phyloP scores from a whole-genome alignment of 2,113 vertebrate species.

The Montifringilla adamsi region DNA sequence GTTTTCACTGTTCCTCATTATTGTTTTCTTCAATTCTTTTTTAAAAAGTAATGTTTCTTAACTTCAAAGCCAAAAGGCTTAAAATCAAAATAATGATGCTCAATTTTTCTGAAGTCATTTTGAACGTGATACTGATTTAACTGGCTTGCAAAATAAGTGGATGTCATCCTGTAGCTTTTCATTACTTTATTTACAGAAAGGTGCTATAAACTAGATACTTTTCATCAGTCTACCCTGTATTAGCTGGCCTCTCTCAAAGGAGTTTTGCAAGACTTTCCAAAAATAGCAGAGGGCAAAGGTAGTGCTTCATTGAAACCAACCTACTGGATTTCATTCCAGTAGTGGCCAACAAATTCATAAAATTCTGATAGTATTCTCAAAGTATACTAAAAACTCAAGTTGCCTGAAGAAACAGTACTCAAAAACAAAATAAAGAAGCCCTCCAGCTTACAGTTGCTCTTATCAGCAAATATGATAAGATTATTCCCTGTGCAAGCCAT shows the following conservation, averaged over 20 bases:
- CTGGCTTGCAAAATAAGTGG: not conserved
- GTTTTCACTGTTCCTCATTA: not conserved
- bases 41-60: fast-evolving
- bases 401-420: not conserved
- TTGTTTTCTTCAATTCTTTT: not conserved
- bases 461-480: not conserved
- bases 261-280: not conserved
- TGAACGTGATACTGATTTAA: not conserved
- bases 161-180: not conserved
- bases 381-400: not conserved
- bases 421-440: not conserved
- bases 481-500: not conserved
- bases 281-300: not conserved
- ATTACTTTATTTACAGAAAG: not conserved
- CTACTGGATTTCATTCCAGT: not conserved
- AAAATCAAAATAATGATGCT: not conserved
- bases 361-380: not conserved
- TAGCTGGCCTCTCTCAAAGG: not conserved
- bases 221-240: not conserved
- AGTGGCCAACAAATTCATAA: not conserved
- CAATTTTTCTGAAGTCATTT: not conserved
- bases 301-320: not conserved
- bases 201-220: not conserved
- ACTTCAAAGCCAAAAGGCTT: not conserved
- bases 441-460: not conserved